Base-by-base conservation (phyloP, 2,888 invertebrate species). In the Apoda limacodes region DNA sequence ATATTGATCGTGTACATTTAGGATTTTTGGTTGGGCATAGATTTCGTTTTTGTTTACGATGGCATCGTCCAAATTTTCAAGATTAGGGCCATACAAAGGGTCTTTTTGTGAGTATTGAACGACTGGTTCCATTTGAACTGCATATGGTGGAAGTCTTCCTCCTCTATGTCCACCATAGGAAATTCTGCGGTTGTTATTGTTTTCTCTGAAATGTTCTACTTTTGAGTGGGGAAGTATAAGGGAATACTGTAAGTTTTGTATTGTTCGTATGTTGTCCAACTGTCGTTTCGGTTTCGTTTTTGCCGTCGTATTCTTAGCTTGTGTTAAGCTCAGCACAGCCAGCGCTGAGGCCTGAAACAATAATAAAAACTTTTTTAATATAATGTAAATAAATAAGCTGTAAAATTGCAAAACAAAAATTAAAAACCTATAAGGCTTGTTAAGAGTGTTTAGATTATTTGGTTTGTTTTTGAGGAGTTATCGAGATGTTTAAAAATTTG, bases 21-120 rank as follows among this genome's bases (percentile, higher is more conserved):
- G 50, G 28, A 81, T 78, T 54, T 82, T 82, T 1, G 72, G 60
- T 46, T 82, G 82, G 3, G 81, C 81, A 25, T 69, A 72, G 9
- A 82, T 68, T 45, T 81, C 72, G 29, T 82, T 82, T 36, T 71
- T 66, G 40, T 70, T 78, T 1, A 70, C 66, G 5, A 59, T 61
- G 2, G 60, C 45, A 42, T 75, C 74, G 39, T 76, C 74, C 45
- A 83, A 46, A 44, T 84, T 75, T 53, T 85, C 69, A 3, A 61
- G 67, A 30, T 47, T 69, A 0, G 83, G 84, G 52, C 88, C 87
- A 58, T 89, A 90, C 1, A 90, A 68, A 4, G 91, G 91, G 65
- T 91, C 91, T 50, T 89, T 84, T 57, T 90, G 90, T 0, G 90
- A 90, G 53, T 90, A 91, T 49, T 90, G 90, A 11, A 88, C 86